Evolutionary conservation across 1,140 invertebrate genomes (phyloP).

Genomic region (Zaprionus ornatus): DNA sequence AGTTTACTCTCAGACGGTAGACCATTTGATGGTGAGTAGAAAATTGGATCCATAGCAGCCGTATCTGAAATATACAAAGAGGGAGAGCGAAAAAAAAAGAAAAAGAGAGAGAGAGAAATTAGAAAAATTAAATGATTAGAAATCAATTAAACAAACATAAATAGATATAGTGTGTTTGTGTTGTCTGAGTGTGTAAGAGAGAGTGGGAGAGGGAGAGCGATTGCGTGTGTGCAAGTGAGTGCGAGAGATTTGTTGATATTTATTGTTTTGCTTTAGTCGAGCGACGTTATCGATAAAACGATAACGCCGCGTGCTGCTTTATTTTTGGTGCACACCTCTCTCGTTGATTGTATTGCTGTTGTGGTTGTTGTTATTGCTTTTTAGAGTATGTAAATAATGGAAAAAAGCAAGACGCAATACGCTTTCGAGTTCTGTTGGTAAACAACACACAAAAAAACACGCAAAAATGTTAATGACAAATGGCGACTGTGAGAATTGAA

Average conservation of each 20-base stretch:
- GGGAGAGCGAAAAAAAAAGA: conserved; percentile 2
- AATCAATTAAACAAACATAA: conserved; percentile 78
- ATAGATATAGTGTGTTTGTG: conserved; percentile 38
- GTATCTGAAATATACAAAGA: conserved; percentile 67
- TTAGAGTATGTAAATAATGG: conserved; percentile 57
- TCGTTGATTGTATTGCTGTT: conserved; percentile 42
- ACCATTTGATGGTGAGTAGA: conserved; percentile 88
- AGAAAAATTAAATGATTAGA: conserved; percentile 62
- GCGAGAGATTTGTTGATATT: conserved; percentile 25
- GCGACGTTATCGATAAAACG: conserved; percentile 65
- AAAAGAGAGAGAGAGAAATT: conserved; percentile 7
- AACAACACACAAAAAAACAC: conserved; percentile 44
- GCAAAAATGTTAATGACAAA: conserved; percentile 44
- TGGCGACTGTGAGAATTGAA: conserved; percentile 17
- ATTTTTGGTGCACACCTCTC: conserved; percentile 41
- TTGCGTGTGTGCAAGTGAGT: background rate
- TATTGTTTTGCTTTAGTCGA: conserved; percentile 62
- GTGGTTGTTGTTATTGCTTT: conserved; percentile 30
- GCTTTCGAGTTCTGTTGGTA: conserved; percentile 25
- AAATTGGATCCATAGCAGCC: conserved; percentile 85
- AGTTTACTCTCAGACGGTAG: conserved; percentile 93
- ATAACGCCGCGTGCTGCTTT: conserved; percentile 46
- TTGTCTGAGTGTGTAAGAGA: background rate
- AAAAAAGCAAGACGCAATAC: conserved; percentile 69
- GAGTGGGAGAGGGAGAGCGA: conserved; percentile 1